Conservation (phyloP, 2,888 invertebrate species). For the Augochlorella aurata region DNA sequence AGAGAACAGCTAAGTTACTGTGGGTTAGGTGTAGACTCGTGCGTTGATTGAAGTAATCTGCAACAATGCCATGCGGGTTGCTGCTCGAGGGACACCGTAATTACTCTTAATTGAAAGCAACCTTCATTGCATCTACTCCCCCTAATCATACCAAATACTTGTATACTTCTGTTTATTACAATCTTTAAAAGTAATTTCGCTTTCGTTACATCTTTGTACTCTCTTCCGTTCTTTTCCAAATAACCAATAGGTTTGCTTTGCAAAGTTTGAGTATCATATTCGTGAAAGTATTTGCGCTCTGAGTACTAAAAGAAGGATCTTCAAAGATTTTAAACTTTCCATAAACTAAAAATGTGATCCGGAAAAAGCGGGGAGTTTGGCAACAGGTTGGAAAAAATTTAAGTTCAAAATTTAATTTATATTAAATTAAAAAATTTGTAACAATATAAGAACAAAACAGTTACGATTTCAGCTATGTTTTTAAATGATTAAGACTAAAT, state of each 20-base stretch:
- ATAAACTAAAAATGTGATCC: no score
- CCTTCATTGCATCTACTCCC: background rate
- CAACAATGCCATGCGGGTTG: slow-evolving; percentile 13
- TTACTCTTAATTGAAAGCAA: slow-evolving; percentile 8
- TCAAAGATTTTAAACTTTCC: no score
- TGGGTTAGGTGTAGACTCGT: background rate
- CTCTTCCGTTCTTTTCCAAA: background rate
- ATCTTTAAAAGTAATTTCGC: background rate
- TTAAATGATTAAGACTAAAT: no score
- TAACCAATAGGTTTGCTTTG: no score
- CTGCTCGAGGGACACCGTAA: slow-evolving; percentile 1
- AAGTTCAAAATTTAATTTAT: no score
- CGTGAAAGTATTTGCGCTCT: no score
- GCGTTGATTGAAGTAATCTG: background rate
- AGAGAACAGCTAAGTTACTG: background rate
- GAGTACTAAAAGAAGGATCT: no score
- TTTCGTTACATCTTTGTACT: background rate
- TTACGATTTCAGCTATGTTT: no score
- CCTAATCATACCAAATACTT: background rate
- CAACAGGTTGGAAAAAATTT: no score
- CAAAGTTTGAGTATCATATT: background rate
- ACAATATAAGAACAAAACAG: no score
- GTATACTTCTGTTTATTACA: background rate
- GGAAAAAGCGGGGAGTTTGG: no score
- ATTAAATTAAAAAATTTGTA: no score